Evolutionary conservation across 2,888 invertebrate genomes (phyloP).

Genomic region (Thymelicus acteon): DNA sequence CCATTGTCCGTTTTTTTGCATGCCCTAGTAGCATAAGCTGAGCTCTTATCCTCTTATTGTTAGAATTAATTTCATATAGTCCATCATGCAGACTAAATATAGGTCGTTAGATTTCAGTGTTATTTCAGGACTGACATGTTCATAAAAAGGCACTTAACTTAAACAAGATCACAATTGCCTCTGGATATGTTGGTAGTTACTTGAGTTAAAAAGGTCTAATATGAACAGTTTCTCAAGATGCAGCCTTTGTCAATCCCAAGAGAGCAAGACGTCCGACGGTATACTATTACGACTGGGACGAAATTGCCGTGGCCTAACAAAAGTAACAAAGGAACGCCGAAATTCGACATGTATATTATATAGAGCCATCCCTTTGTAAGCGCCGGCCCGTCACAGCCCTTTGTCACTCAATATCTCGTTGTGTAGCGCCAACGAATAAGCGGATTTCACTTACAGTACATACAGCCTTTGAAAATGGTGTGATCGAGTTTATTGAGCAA

Average conservation of each 20-base stretch:
- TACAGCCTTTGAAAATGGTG: neutral
- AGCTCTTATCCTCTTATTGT: too few relatives aligned
- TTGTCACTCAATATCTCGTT: conserved; percentile 18
- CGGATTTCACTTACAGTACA: conserved; percentile 1
- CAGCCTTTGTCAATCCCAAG: too few relatives aligned
- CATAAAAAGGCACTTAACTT: too few relatives aligned
- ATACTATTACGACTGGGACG: neutral
- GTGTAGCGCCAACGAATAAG: conserved; percentile 14
- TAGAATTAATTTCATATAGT: too few relatives aligned
- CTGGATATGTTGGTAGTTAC: too few relatives aligned
- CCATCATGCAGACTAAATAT: too few relatives aligned
- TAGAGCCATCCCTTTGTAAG: conserved; percentile 3
- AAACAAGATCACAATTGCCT: too few relatives aligned
- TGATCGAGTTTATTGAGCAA: neutral
- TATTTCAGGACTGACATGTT: too few relatives aligned
- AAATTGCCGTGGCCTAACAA: neutral
- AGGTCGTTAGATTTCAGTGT: too few relatives aligned
- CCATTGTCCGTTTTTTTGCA: neutral
- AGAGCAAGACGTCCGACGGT: neutral
- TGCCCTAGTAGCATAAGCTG: neutral
- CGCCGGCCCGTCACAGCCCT: conserved; percentile 8
- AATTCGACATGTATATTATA: conserved; percentile 12
- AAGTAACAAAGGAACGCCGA: conserved; percentile 5
- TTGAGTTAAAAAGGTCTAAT: too few relatives aligned
- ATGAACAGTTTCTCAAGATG: too few relatives aligned